phyloP scores from a whole-genome alignment of 2,888 invertebrate species.

The Morpho helenor region DNA sequence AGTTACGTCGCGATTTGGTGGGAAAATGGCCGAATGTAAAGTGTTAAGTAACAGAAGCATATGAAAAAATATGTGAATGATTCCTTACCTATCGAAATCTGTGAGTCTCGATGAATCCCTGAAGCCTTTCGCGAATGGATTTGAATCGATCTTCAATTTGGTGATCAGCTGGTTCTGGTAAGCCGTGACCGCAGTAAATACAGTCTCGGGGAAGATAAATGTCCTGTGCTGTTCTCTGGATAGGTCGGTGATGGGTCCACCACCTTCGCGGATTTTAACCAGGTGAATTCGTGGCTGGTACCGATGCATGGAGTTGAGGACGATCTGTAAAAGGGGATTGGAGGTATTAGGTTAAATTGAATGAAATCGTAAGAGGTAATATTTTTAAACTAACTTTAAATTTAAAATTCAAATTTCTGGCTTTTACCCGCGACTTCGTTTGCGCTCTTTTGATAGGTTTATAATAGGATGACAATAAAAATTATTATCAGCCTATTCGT shows the following conservation, averaged over 20 bases:
- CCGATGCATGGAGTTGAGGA: conserved; percentile 99
- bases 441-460: no score
- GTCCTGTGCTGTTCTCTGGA: conserved; percentile 95
- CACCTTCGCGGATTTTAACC: conserved; percentile 83
- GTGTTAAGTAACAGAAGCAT: not conserved
- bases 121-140: conserved; percentile 99
- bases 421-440: no score
- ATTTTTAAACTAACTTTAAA: no score
- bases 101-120: conserved; percentile 96
- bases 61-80: not conserved
- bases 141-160: conserved; percentile 98
- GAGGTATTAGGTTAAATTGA: not conserved
- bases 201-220: conserved; percentile 97
- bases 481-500: no score
- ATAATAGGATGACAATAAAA: no score
- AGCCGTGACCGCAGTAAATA: conserved; percentile 99
- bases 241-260: conserved; percentile 90
- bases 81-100: conserved; percentile 90
- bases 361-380: no score
- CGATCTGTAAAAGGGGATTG: conserved; percentile 84
- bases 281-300: conserved; percentile 99
- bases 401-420: no score
- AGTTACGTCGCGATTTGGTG: no score
- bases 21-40: no score
- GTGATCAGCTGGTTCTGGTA: conserved; percentile 99